phyloP scores from a whole-genome alignment of 2,797 vertebrate species.

The Platalea minor region DNA sequence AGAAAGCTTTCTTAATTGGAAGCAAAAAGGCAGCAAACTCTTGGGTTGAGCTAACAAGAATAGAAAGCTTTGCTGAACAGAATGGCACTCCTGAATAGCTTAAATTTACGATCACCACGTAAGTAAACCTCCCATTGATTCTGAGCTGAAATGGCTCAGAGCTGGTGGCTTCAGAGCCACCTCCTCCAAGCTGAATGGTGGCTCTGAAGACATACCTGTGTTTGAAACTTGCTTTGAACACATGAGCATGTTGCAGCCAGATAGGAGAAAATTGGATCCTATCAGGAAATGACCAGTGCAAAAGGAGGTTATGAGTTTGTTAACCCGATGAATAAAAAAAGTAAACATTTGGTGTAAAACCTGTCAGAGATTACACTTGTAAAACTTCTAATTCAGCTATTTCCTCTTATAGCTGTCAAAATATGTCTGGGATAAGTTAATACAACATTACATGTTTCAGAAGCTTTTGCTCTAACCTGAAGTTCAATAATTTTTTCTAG shows the following conservation, averaged over 20 bases:
- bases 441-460: constrained; percentile 24
- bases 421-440: constrained; percentile 42
- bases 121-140: not conserved
- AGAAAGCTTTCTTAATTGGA: not conserved
- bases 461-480: constrained; percentile 44
- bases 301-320: constrained; percentile 40
- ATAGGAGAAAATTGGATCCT: constrained; percentile 55
- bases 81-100: not conserved
- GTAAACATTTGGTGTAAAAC: constrained; percentile 61
- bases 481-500: constrained; percentile 27
- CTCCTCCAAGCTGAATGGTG: not conserved
- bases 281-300: constrained; percentile 32
- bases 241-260: not conserved
- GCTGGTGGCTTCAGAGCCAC: not conserved
- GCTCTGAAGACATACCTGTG: not conserved
- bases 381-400: constrained; percentile 64
- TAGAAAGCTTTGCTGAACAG: not conserved
- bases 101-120: not conserved
- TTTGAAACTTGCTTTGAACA: not conserved
- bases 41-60: not conserved
- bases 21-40: not conserved
- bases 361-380: constrained; percentile 49
- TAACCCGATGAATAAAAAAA: constrained; percentile 60
- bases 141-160: not conserved
- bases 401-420: constrained; percentile 58